Conservation (phyloP, 2,797 vertebrate genomes). For the Gymnoscopelus braueri region DNA sequence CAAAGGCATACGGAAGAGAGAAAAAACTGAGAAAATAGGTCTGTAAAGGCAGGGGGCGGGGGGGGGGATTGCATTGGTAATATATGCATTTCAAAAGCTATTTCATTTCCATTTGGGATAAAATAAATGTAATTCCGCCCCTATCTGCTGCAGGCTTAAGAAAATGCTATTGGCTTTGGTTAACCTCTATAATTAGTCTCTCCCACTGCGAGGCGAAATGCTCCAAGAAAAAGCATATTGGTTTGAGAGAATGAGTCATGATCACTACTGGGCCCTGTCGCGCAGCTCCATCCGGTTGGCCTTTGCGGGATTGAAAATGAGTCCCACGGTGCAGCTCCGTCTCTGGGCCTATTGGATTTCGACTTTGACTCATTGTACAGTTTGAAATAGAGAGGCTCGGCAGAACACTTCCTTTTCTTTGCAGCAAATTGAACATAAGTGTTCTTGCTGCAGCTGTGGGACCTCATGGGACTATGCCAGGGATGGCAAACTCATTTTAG, state of each 20-base stretch:
- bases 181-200: slow-evolving; percentile 28
- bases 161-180: slow-evolving; percentile 8
- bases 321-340: slow-evolving; percentile 50
- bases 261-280: slow-evolving; percentile 7
- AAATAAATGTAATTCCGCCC: slow-evolving; percentile 5
- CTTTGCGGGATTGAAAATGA: slow-evolving; percentile 21
- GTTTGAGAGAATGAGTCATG: slow-evolving; percentile 18
- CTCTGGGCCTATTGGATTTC: slow-evolving; percentile 33
- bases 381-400: slow-evolving; percentile 35
- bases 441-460: slow-evolving; percentile 39
- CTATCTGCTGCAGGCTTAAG: slow-evolving; percentile 10
- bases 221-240: slow-evolving; percentile 25
- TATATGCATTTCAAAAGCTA: background rate
- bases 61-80: background rate
- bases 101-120: slow-evolving; percentile 7
- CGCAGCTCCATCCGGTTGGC: slow-evolving; percentile 25
- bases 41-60: background rate
- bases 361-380: slow-evolving; percentile 29
- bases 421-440: background rate
- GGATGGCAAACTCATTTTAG: too few species aligned
- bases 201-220: slow-evolving; percentile 1
- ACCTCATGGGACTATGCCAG: too few species aligned
- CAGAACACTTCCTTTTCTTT: background rate
- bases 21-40: background rate
- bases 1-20: background rate